Base-by-base conservation (phyloP, 1,140 invertebrate species). In the Listronotus bonariensis region DNA sequence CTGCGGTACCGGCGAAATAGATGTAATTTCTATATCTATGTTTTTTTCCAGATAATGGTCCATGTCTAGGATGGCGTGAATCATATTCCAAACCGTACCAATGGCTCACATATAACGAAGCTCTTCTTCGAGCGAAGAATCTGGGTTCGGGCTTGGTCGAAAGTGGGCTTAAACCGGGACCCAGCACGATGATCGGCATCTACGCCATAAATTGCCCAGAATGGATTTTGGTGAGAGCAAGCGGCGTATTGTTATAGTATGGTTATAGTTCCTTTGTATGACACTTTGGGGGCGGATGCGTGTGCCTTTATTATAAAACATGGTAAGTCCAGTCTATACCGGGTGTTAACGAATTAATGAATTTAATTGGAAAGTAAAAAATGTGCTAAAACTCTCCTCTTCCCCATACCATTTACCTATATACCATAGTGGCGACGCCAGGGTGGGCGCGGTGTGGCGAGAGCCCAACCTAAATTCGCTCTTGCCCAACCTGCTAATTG, bases 261-360 rank as follows among this genome's bases (percentile, higher is more conserved):
- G 86, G 92, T 96, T n/a, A 86, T 97, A 49, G 94, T 99, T 18
- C 96, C 97, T 45, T 81, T 99, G 31, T 98, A 99, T 78, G 96
- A 99, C 76, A 98, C 96, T 3, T 81, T 99, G 60, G 97, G 96
- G 72, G 89, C 92, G 53, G 94, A 98, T 76, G 94, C 96, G 38
- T 97, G 95, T 83, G 89, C 91, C 75, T 97, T 91, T 80, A 98
- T 98, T 76, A 93, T 98, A 68, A 93, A 95, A 74, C 96, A 98
- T 34, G 5, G 32, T 34, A 9, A 34, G 32, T 34, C 5, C 9
- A 34, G 32, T 34, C n/a, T n/a, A n/a, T n/a, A n/a, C n/a, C n/a
- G n/a, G n/a, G n/a, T n/a, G n/a, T n/a, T n/a, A n/a, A n/a, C n/a
- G n/a, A n/a, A n/a, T n/a, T n/a, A n/a, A n/a, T n/a, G n/a, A n/a